Evolutionary conservation across 2,888 invertebrate genomes (phyloP).

Genomic region (Nudaria mundana): DNA sequence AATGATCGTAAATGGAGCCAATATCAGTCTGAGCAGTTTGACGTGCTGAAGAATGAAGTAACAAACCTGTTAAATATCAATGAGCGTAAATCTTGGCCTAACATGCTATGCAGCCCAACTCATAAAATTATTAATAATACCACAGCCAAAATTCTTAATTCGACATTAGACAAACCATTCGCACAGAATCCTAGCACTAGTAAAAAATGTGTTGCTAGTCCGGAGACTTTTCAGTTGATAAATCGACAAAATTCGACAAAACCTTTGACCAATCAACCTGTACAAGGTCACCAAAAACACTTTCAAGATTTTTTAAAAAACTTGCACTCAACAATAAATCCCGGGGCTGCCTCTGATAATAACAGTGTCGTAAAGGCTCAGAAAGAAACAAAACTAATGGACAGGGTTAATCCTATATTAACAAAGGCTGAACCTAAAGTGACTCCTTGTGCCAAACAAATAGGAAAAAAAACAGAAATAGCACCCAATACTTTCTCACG

Average conservation of each 20-base stretch:
- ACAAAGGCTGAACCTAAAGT: slow-evolving; percentile 34
- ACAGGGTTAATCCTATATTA: slow-evolving; percentile 30
- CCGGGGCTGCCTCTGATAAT: slow-evolving; percentile 37
- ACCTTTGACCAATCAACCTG: slow-evolving; percentile 2
- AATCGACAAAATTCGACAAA: slow-evolving; percentile 4
- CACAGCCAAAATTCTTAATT: slow-evolving; percentile 4
- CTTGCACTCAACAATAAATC: slow-evolving; percentile 49
- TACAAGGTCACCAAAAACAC: slow-evolving; percentile 24
- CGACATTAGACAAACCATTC: slow-evolving; percentile 4
- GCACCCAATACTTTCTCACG: slow-evolving; percentile 68
- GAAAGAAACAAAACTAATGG: slow-evolving; percentile 34
- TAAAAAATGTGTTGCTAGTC: neutral
- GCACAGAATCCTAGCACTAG: slow-evolving; percentile 1
- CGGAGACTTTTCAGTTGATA: neutral
- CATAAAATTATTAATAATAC: slow-evolving; percentile 8
- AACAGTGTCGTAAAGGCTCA: slow-evolving; percentile 13
- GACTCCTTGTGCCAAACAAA: slow-evolving; percentile 51
- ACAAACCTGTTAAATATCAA: slow-evolving; percentile 15
- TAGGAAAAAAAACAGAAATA: slow-evolving; percentile 51
- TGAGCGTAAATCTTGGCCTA: slow-evolving; percentile 14
- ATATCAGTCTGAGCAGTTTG: slow-evolving; percentile 38
- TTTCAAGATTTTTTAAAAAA: slow-evolving; percentile 55
- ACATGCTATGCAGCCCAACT: slow-evolving; percentile 26
- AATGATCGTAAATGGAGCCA: slow-evolving; percentile 45
- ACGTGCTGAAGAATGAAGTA: slow-evolving; percentile 33